Conservation (phyloP, 1,140 invertebrate genomes). For the Dendrolimus punctatus region DNA sequence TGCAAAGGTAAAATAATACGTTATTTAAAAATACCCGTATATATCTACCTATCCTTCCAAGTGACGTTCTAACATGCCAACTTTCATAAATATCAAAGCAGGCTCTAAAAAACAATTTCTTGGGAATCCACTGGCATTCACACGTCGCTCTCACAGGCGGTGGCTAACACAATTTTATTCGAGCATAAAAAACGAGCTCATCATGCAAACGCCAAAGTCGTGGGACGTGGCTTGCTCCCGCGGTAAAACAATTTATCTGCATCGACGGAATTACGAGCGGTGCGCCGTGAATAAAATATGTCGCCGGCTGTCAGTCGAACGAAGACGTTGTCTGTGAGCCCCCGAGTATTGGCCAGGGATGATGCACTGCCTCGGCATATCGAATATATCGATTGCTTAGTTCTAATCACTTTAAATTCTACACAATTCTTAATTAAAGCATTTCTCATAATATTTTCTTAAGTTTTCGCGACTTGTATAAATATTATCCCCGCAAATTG, state of each 20-base stretch:
- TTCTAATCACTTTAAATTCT: not conserved
- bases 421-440: not conserved
- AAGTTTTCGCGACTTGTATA: no score
- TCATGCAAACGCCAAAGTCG: conserved; percentile 66
- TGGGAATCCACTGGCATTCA: conserved; percentile 46
- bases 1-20: no score
- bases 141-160: conserved; percentile 42
- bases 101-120: conserved; percentile 61
- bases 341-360: conserved; percentile 24
- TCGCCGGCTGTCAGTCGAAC: conserved; percentile 58
- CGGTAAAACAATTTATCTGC: conserved; percentile 71
- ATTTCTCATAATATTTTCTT: not conserved
- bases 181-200: conserved; percentile 69
- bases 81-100: conserved; percentile 69
- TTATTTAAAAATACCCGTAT: no score
- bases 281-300: conserved; percentile 68
- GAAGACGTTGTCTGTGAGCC: conserved; percentile 32
- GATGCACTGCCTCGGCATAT: conserved; percentile 4
- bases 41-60: no score
- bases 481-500: no score
- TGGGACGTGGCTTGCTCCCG: conserved; percentile 55
- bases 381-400: no score
- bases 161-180: conserved; percentile 69
- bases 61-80: conserved; percentile 39
- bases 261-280: conserved; percentile 65